Base-by-base conservation (phyloP, 2,113 vertebrate genomes). In the Hippolais icterina region DNA sequence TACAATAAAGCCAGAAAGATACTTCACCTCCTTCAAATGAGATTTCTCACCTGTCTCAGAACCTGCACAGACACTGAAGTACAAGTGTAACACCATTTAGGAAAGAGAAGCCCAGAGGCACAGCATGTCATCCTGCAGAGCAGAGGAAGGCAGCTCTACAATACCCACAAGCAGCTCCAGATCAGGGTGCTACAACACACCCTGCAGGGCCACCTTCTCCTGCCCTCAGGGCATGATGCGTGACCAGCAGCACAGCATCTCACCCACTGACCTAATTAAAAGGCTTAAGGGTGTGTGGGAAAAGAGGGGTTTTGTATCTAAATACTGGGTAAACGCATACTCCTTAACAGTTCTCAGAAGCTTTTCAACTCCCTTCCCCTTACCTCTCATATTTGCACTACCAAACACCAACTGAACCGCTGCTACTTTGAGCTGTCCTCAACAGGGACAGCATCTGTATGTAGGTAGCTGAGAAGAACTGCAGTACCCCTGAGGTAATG, bases 311-410 rank as follows among this genome's bases (percentile, higher is more conserved):
- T 87, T 89, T 44, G 33, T 17, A 53, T 10, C 31, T 44, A 69
- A 60, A 49, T 37, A 27, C 3, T 44, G 4, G 28, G n/a, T 47
- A 52, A 83, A 19, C 41, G 92, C 13, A 53, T 4, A 24, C 22
- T 41, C 15, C n/a, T 0, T 37, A 61, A 44, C 7, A 61, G 20
- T 7, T 82, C 25, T 87, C 53, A 24, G 53, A 39, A 79, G 65
- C 60, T 16, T 4, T 63, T 10, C n/a, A 78, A 14, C 28, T 42
- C 23, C 53, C 28, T 52, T 69, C 24, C 31, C 70, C 31, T 56
- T 16, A 47, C 9, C 44, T 77, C 50, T 83, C 8, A 4, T 4
- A 12, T 2, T 15, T 0, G 0, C 18, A 27, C 29, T 28, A 68
- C 14, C 35, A 20, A 61, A 78, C 31, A 2, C 8, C 57, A 83